Base-by-base conservation (phyloP, 2,888 invertebrate species). In the Crioceris asparagi region DNA sequence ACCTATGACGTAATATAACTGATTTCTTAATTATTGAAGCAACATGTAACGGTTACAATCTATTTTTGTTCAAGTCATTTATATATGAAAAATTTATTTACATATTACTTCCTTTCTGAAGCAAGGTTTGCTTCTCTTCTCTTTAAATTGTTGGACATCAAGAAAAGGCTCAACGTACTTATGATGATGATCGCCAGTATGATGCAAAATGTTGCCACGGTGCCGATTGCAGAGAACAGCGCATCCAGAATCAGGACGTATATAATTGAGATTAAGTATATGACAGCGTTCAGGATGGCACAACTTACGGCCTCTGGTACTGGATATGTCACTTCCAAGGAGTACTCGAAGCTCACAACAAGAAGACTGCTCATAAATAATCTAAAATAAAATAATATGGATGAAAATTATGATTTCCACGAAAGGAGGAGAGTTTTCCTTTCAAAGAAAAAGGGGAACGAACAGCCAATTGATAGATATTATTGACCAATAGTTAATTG, bases 331-430 rank as follows among this genome's bases (percentile, higher is more conserved):
- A 94, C 70, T 67, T 96, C 96, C 1, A 93, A 88, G 2, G 90
- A 92, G 56, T 92, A 90, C 62, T 96, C 96, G 65, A 92, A 96
- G 2, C 93, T 93, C 16, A 96, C 84, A 0, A 94, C 91, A 36
- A 96, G 65, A 57, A 92, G 93, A 14, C 94, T 94, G 12, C 92
- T 92, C 86, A 93, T 88, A 67, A 93, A 96, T 68, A 96, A 94
- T 42, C 94, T 92, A 65, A 8, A 68, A 66, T 21, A 32, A 16
- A 37, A 17, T 25, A 38, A 21, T 10, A 7, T 21, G 10, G 6
- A 7, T 29, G 6, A n/a, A n/a, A n/a, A n/a, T n/a, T n/a, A 23
- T n/a, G n/a, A 23, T 8, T 23, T n/a, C 8, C n/a, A n/a, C n/a
- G n/a, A n/a, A n/a, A n/a, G n/a, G n/a, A n/a, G n/a, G n/a, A n/a